Evolutionary conservation across 1,140 invertebrate genomes (phyloP), one percentile per base, ranked within the genome.

Genomic region (Cylas formicarius): DNA sequence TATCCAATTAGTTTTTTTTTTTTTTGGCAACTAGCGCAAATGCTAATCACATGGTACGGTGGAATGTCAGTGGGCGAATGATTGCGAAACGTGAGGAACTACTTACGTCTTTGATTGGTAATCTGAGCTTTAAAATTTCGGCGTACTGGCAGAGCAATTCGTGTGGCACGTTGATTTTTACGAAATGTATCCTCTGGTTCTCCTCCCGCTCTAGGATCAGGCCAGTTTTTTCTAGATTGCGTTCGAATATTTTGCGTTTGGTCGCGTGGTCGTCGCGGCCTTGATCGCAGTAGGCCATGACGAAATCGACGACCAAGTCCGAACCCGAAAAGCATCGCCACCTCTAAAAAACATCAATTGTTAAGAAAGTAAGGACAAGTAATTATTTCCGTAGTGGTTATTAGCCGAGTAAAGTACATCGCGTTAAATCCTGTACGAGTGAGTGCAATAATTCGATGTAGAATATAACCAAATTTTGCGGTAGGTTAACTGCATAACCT

Each of bases 71-170:
- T 26, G 9, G 24, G n/a, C n/a, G 24, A 26, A 26, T 26, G n/a
- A 26, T 26, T 26, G 9, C 24, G 8, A 8, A n/a, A 8, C 8
- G 24, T 8, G 11, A 26, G 11, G 8, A 26, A n/a, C n/a, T 48
- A 49, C 51, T 60, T 54, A 84, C 75, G 64, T 80, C 69, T 70
- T 82, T 87, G 53, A 95, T 81, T 27, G 90, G 90, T 79, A 94
- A 82, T 66, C 88, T 79, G 28, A 95, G 73, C 67, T 88, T 90
- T 48, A 92, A 71, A 36, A 93, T 78, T 68, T 94, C 90, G 36
- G 84, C 81, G 67, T 91, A 92, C 53, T 82, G 74, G 42, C 77
- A 76, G 19, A 94, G 63, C 2, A 94, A 82, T 57, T 86, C 78
- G 63, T 76, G 74, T 0, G 90, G 82, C 1, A 82, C 85, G 67